Evolutionary conservation across 2,113 vertebrate genomes (phyloP).

Genomic region (Bungarus multicinctus): DNA sequence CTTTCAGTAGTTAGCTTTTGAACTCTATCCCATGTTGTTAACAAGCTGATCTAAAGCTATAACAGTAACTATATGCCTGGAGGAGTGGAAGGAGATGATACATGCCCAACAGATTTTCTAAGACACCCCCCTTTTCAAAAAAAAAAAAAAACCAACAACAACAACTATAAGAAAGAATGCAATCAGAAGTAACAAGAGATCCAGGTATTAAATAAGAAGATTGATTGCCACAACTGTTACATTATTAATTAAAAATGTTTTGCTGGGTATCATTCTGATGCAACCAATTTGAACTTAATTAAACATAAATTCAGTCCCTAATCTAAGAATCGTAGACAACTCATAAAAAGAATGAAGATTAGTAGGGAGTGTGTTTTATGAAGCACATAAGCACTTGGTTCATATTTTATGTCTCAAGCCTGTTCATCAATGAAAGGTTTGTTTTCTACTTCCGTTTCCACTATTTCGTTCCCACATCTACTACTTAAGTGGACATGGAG

Average conservation of each 20-base stretch:
- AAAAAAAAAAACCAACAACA: too few species aligned
- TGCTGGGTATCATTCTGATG: slow-evolving; percentile 34
- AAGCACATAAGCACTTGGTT: slow-evolving; percentile 45
- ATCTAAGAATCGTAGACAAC: slow-evolving; percentile 38
- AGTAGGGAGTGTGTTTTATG: slow-evolving; percentile 39
- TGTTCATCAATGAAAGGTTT: slow-evolving; percentile 44
- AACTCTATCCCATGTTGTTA: slow-evolving; percentile 12
- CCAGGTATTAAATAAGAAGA: slow-evolving; percentile 52
- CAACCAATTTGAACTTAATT: slow-evolving; percentile 33
- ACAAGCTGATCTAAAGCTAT: neutral
- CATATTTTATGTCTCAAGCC: slow-evolving; percentile 43
- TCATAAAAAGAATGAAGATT: slow-evolving; percentile 39
- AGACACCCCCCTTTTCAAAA: neutral
- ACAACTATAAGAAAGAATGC: neutral
- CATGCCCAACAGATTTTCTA: neutral
- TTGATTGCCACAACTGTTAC: slow-evolving; percentile 45
- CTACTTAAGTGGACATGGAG: slow-evolving; percentile 28
- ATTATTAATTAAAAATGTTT: slow-evolving; percentile 62
- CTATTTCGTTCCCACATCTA: neutral
- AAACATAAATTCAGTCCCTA: slow-evolving; percentile 40
- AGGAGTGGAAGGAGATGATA: neutral
- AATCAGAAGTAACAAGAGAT: slow-evolving; percentile 33
- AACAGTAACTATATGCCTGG: neutral
- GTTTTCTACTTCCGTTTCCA: slow-evolving; percentile 25
- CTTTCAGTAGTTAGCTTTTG: neutral